These are phyloP conservation scores for Drosophila pruinosa DNA, from an alignment of 1,140 invertebrate genomes.

Conservation along the genomic window DNA sequence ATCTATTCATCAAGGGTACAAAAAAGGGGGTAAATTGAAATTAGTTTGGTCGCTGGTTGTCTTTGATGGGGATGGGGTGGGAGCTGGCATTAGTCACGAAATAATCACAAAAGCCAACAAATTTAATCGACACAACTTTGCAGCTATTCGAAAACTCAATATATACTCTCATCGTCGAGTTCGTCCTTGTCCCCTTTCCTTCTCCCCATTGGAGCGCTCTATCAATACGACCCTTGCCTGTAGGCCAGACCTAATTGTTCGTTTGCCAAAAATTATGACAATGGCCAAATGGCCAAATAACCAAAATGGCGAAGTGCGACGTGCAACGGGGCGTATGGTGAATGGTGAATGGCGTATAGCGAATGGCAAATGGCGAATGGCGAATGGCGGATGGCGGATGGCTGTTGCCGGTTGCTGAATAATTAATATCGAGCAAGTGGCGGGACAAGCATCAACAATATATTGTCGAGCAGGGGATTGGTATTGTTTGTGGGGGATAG, in stretches of 20 bases:
- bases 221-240: neutral
- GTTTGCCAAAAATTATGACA: conserved; percentile 57
- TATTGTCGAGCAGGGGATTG: neutral
- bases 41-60: neutral
- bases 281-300: conserved; percentile 41
- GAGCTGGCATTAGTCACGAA: conserved; percentile 10
- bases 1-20: too few species aligned
- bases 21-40: neutral
- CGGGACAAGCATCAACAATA: conserved; percentile 16
- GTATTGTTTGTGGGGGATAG: neutral
- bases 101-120: conserved; percentile 70
- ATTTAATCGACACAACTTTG: conserved; percentile 61
- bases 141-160: conserved; percentile 30
- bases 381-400: conserved; percentile 18
- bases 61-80: neutral
- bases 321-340: neutral
- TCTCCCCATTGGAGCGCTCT: neutral
- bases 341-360: neutral
- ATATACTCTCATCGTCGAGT: neutral
- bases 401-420: conserved; percentile 23
- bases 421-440: conserved; percentile 48
- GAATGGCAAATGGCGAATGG: neutral
- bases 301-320: conserved; percentile 18
- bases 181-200: too few species aligned
- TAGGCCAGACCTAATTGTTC: conserved; percentile 58